phyloP scores from a whole-genome alignment of 1,140 invertebrate genomes.

The Caenorhabditis briggsae region DNA sequence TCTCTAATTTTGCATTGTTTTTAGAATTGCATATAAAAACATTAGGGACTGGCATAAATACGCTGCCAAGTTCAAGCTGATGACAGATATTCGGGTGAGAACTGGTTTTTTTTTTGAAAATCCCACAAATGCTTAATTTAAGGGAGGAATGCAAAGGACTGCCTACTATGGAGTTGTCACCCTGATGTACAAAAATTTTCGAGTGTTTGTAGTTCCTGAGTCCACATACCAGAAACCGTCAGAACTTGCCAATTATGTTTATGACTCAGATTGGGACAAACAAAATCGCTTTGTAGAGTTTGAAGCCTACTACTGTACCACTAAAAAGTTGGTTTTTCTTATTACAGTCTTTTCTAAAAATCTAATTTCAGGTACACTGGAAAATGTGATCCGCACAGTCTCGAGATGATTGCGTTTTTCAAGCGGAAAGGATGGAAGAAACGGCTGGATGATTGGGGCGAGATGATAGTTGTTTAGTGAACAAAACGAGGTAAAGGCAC shows the following conservation, averaged over 20 bases:
- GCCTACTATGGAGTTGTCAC: slow-evolving; percentile 73
- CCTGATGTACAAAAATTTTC: slow-evolving; percentile 65
- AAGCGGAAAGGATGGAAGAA: slow-evolving; percentile 67
- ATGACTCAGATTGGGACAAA: slow-evolving; percentile 72
- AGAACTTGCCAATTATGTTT: slow-evolving; percentile 52
- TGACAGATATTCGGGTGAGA: slow-evolving; percentile 73
- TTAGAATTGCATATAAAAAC: slow-evolving; percentile 69
- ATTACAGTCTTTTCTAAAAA: background rate
- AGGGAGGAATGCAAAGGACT: slow-evolving; percentile 73
- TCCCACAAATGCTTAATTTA: slow-evolving; percentile 27
- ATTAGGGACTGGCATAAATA: slow-evolving; percentile 72
- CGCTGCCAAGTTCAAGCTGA: slow-evolving; percentile 71
- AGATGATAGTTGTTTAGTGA: slow-evolving; percentile 73
- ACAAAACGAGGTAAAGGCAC: slow-evolving; percentile 15
- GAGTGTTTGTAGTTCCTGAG: slow-evolving; percentile 71
- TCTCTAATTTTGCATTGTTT: background rate
- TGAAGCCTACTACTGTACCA: slow-evolving; percentile 72
- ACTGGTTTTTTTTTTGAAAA: background rate
- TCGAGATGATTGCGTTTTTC: slow-evolving; percentile 75
- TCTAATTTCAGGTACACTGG: slow-evolving; percentile 69
- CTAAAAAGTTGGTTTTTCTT: slow-evolving; percentile 67
- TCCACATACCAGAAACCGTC: slow-evolving; percentile 61
- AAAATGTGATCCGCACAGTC: slow-evolving; percentile 73
- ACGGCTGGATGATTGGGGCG: slow-evolving; percentile 71
- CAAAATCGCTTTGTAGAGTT: slow-evolving; percentile 74